Evolutionary conservation across 2,113 vertebrate genomes (phyloP).

Genomic region (Chrysemys picta): DNA sequence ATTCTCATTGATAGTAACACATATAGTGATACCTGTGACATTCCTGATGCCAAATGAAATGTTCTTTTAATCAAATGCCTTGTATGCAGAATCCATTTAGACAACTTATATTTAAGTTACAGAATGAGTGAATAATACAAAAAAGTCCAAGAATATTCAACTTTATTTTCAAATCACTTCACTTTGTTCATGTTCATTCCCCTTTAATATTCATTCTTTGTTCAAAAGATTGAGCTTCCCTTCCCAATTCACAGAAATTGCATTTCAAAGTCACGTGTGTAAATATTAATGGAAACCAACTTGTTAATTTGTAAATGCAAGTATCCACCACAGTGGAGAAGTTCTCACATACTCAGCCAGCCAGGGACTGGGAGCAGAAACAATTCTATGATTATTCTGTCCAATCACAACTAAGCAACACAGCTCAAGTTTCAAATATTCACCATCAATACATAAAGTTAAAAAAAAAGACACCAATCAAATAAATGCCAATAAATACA

Average conservation of each 20-base stretch:
- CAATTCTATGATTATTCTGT: background rate
- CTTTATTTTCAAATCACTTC: background rate
- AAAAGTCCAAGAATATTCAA: background rate
- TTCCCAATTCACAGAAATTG: background rate
- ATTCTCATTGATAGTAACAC: background rate
- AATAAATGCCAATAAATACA: background rate
- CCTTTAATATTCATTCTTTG: background rate
- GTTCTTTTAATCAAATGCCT: background rate
- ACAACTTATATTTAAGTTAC: background rate
- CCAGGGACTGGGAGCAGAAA: background rate
- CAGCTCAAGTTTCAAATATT: background rate
- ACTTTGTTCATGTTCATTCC: background rate
- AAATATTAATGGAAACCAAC: background rate
- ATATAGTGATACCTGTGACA: background rate
- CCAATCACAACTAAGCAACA: background rate
- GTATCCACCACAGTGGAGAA: background rate
- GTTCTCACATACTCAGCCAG: background rate
- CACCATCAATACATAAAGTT: background rate
- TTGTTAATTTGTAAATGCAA: background rate
- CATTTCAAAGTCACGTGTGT: background rate
- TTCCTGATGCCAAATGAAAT: background rate
- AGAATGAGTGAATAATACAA: background rate
- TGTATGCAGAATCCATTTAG: background rate
- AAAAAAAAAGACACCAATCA: background rate
- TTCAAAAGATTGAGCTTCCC: background rate